A percentile compares a stretch with the other conserved stretches of the same genome.
Evolutionary conservation across 2,113 vertebrate genomes (phyloP).

Genomic region (Oncorhynchus kisutch): DNA sequence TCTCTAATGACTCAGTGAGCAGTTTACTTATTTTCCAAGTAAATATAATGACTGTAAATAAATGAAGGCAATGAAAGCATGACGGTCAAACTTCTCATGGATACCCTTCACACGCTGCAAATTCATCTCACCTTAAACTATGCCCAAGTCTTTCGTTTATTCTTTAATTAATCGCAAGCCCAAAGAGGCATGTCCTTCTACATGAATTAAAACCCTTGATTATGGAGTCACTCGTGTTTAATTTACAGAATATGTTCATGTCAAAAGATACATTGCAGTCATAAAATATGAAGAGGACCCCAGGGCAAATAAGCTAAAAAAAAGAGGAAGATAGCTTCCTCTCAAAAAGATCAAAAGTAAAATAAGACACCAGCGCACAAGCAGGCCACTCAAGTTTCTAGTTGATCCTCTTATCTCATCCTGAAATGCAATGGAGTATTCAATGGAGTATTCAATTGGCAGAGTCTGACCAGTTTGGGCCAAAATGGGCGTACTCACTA

Average conservation of each 20-base stretch:
- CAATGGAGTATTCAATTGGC: not conserved
- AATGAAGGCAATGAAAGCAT: not conserved
- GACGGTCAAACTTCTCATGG: conserved; percentile 24
- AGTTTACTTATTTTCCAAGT: conserved; percentile 19
- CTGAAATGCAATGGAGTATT: not conserved
- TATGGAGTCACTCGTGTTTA: conserved; percentile 70
- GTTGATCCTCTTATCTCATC: conserved; percentile 59
- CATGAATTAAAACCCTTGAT: conserved; percentile 64
- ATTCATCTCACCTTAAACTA: conserved; percentile 33
- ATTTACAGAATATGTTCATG: conserved; percentile 69
- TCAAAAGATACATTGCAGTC: conserved; percentile 69
- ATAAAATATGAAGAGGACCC: conserved; percentile 70
- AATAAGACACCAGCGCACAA: conserved; percentile 31
- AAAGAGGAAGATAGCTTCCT: conserved; percentile 31
- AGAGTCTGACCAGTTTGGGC: too few species aligned
- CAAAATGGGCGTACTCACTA: too few species aligned
- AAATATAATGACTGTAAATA: conserved; percentile 45
- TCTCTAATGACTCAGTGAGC: conserved; percentile 24
- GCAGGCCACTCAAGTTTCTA: conserved; percentile 24
- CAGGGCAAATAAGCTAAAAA: conserved; percentile 28
- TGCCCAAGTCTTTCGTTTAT: conserved; percentile 21
- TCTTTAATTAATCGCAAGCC: conserved; percentile 49
- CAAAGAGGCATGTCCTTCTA: conserved; percentile 44
- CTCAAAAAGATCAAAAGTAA: conserved; percentile 63
- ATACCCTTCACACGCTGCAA: conserved; percentile 11